A percentile compares a stretch with the other conserved stretches of the same genome.
phyloP scores from a whole-genome alignment of 1,140 invertebrate species.

The Brachionus manjavacas region DNA sequence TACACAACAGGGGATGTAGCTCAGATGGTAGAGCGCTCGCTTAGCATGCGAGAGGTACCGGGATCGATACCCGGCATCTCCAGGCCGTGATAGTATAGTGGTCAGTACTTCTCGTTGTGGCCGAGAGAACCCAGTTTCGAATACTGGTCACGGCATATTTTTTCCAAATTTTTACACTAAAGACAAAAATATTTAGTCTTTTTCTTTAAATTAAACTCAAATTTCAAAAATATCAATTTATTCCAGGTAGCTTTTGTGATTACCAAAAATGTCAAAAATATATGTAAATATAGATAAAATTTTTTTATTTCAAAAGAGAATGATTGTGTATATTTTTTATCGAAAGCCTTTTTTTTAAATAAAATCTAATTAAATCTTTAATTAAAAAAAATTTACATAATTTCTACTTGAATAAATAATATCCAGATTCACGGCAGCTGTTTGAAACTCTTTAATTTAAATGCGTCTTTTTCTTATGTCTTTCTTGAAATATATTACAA shows the following conservation, averaged over 20 bases:
- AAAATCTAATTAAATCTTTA: neutral
- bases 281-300: neutral
- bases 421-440: too few species aligned
- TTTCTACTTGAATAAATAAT: neutral
- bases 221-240: neutral
- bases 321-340: neutral
- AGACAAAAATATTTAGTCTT: neutral
- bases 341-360: neutral
- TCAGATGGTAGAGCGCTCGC: conserved; percentile 25
- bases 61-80: conserved; percentile 25
- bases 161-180: neutral
- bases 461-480: too few species aligned
- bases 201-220: neutral
- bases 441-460: too few species aligned
- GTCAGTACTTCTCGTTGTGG: conserved; percentile 71
- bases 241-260: neutral
- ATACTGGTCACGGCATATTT: conserved; percentile 78
- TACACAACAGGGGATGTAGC: conserved; percentile 45
- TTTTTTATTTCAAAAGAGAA: neutral
- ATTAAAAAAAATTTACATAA: neutral
- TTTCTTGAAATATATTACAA: too few species aligned
- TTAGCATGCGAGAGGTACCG: conserved; percentile 25
- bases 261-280: neutral
- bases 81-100: conserved; percentile 65
- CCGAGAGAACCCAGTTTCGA: conserved; percentile 86